Evolutionary conservation across 2,797 vertebrate genomes (phyloP), one percentile per base, ranked within the genome.

Genomic region (Ateles fusciceps): DNA sequence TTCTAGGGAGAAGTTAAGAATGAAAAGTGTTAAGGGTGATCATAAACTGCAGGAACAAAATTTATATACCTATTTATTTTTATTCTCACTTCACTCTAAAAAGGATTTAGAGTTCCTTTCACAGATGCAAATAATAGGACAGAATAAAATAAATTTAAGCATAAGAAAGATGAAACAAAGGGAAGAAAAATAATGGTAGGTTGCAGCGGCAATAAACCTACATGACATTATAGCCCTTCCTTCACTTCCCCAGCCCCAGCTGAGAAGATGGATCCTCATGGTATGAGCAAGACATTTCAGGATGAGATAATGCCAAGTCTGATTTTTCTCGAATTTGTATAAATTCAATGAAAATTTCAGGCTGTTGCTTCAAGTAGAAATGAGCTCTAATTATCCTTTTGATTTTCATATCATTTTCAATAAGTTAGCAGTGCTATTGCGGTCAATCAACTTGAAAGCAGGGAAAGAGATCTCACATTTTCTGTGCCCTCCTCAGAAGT

Each of bases 341-440:
- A 81, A 94, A 89, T 74, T 94, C 72, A 94, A 80, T 17, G 7
- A 89, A 81, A 94, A 93, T 90, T 97, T 97, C 80, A 89, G 64
- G 81, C 30, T 93, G 84, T 94, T 75, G 72, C 94, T 95, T 81
- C 50, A 50, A 95, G 57, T n/a, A 92, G 95, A 97, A 98, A 95
- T 17, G 48, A 96, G 87, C 84, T 89, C 85, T 97, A 95, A 97
- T 97, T 93, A 86, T 90, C 90, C 48, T 83, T 80, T 90, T 94
- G 96, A 86, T 91, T 86, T 91, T 94, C 90, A 46, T 76, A 96
- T 79, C 80, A 79, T 92, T 97, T 98, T 95, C 59, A 91, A 1
- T 91, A 94, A 96, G 50, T 91, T 95, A 85, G 71, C 95, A 76
- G 76, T 64, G 30, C 3, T 93, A 36, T 39, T 93, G 12, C 7